Evolutionary conservation across 2,888 invertebrate genomes (phyloP).

Genomic region (Drosophila nr. perissopoda): DNA sequence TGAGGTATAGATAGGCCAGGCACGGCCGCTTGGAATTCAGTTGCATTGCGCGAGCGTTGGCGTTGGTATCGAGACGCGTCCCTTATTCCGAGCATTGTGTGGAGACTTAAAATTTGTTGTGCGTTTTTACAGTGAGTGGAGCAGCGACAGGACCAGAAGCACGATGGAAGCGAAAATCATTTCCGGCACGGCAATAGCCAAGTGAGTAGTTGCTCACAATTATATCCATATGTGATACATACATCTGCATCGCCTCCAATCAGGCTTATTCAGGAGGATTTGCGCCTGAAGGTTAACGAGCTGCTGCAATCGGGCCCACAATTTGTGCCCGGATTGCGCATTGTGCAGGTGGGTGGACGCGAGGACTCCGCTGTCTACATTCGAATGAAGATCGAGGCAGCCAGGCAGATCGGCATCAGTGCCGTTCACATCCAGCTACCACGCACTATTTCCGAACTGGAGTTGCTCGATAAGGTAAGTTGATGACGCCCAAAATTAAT

Average conservation of each 20-base stretch:
- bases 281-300: slow-evolving; percentile 88
- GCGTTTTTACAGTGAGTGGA: slow-evolving; percentile 56
- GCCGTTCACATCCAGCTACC: slow-evolving; percentile 93
- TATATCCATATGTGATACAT: background rate
- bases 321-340: slow-evolving; percentile 92
- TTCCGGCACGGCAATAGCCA: slow-evolving; percentile 89
- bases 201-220: slow-evolving; percentile 86
- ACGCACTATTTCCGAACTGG: slow-evolving; percentile 91
- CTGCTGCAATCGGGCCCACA: slow-evolving; percentile 87
- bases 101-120: slow-evolving; percentile 37
- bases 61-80: slow-evolving; percentile 42
- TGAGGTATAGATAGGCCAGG: slow-evolving; percentile 65
- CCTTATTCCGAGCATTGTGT: slow-evolving; percentile 12
- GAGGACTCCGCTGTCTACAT: slow-evolving; percentile 99
- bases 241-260: background rate
- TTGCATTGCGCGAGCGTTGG: slow-evolving; percentile 65
- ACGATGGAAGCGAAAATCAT: slow-evolving; percentile 85
- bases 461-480: slow-evolving; percentile 85
- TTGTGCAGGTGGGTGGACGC: slow-evolving; percentile 97
- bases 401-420: slow-evolving; percentile 94
- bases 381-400: slow-evolving; percentile 96
- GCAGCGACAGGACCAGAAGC: slow-evolving; percentile 52
- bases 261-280: slow-evolving; percentile 90
- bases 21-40: slow-evolving; percentile 43
- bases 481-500: slow-evolving; percentile 5